Conservation (phyloP, 1,140 invertebrate species). For the Catajapyx aquilonaris region DNA sequence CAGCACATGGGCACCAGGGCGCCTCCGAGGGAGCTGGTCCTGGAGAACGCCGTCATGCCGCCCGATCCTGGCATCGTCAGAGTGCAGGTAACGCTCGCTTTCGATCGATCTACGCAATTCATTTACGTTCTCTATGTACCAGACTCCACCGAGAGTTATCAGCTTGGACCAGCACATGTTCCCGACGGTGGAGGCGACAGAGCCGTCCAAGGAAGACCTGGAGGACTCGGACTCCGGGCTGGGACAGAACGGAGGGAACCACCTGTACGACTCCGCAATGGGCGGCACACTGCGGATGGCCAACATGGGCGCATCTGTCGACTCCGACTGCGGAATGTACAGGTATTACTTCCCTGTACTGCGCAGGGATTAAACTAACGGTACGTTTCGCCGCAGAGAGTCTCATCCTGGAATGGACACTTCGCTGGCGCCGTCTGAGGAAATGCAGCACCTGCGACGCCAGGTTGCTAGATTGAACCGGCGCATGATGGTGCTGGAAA, state of each 20-base stretch:
- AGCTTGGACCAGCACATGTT: constrained; percentile 61
- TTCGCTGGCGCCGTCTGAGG: constrained; percentile 45
- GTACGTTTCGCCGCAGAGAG: constrained; percentile 34
- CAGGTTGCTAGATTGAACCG: constrained; percentile 65
- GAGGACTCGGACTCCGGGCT: not conserved
- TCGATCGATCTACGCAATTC: not conserved
- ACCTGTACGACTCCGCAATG: too few relatives aligned
- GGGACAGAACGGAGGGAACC: too few relatives aligned
- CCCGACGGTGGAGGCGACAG: constrained; percentile 42
- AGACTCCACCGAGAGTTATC: constrained; percentile 58
- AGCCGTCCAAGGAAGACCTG: constrained; percentile 12
- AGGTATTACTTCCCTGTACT: too few relatives aligned
- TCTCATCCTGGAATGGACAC: constrained; percentile 32
- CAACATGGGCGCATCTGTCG: too few relatives aligned
- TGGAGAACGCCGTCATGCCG: constrained; percentile 57
- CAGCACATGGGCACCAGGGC: constrained; percentile 49
- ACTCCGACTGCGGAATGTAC: too few relatives aligned
- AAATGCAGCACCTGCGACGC: constrained; percentile 54
- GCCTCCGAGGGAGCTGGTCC: constrained; percentile 54
- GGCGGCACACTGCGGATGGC: too few relatives aligned
- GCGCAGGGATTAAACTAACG: too few relatives aligned
- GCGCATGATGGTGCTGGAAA: constrained; percentile 61
- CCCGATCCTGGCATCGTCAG: constrained; percentile 43
- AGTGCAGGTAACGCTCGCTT: constrained; percentile 29
- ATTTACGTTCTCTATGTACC: constrained; percentile 10